These are phyloP conservation scores for Anneissia japonica DNA, from an alignment of 35 echinoderm and acorn worm species.

Conservation along the genomic window DNA sequence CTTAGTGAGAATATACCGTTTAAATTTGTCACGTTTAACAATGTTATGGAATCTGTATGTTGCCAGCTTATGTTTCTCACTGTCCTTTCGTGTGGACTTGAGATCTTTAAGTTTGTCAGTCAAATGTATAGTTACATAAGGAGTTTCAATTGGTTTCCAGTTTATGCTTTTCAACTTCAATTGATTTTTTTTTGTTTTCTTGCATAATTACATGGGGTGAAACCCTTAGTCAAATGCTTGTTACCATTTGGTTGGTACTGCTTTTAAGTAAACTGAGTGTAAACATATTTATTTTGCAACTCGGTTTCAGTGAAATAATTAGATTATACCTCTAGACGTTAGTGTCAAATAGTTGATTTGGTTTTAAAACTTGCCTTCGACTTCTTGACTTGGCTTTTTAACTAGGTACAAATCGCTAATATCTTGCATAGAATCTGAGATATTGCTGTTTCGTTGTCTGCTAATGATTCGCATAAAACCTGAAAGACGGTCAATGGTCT, in stretches of 20 bases:
- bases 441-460: neutral
- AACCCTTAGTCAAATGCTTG: neutral
- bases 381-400: neutral
- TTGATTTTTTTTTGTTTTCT: neutral
- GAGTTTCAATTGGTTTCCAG: neutral
- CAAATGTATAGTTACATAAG: neutral
- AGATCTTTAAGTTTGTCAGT: neutral
- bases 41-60: neutral
- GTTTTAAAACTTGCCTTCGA: neutral
- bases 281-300: neutral
- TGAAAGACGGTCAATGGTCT: too few relatives aligned
- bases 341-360: neutral
- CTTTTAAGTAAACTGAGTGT: neutral
- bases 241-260: neutral
- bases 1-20: neutral
- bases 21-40: neutral
- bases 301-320: neutral
- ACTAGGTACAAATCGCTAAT: neutral
- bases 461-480: too few relatives aligned
- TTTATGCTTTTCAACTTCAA: neutral
- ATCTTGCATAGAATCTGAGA: neutral
- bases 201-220: neutral
- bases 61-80: neutral
- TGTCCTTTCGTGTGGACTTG: neutral
- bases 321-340: neutral